Conservation (phyloP, 2,797 vertebrate species). For the Xiphorhynchus erythropygius region DNA sequence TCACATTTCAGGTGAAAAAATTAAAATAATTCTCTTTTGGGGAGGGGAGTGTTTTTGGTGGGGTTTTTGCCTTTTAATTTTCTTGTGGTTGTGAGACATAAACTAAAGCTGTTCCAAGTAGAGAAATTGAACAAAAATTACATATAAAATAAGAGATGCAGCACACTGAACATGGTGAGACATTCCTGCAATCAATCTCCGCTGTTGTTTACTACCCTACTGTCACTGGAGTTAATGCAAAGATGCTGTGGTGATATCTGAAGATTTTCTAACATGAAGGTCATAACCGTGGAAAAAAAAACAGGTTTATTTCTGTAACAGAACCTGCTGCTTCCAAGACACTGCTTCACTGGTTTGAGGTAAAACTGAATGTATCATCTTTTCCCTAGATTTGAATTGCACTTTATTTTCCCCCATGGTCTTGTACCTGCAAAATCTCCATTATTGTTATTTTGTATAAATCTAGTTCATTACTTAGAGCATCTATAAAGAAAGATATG, state of each 20-base stretch:
- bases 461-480: not conserved
- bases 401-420: not conserved
- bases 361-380: not conserved
- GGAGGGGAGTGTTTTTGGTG: not conserved
- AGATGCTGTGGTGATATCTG: not conserved
- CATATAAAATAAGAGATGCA: not conserved
- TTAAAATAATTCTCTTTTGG: not conserved
- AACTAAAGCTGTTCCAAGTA: not conserved
- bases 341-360: not conserved
- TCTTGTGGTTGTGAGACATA: not conserved
- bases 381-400: not conserved
- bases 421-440: not conserved
- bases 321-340: not conserved
- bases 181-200: not conserved
- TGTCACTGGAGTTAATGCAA: not conserved
- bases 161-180: not conserved
- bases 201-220: not conserved
- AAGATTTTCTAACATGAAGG: not conserved
- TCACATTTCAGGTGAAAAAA: not conserved
- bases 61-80: not conserved
- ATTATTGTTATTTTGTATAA: not conserved
- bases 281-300: not conserved
- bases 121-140: not conserved
- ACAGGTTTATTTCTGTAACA: not conserved
- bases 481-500: not conserved